These are phyloP conservation scores for Enteromius anoplus DNA, from an alignment of 2,797 vertebrate species.

Conservation along the genomic window DNA sequence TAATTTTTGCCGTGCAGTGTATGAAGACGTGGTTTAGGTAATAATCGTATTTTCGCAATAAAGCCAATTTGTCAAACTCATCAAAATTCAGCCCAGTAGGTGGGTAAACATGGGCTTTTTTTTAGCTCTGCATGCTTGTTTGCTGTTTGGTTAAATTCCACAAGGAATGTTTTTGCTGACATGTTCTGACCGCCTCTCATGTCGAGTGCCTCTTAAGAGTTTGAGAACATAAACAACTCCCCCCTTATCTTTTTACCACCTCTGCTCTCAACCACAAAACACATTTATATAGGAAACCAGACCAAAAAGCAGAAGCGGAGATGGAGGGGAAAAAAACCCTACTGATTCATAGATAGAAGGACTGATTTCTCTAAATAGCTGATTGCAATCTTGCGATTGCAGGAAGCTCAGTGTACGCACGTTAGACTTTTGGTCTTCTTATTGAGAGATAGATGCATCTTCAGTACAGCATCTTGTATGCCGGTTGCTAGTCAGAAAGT, in stretches of 20 bases:
- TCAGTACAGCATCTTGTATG: background rate
- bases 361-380: constrained; percentile 55
- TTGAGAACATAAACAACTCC: constrained; percentile 59
- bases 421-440: background rate
- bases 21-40: background rate
- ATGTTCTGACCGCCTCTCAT: constrained; percentile 49
- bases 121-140: background rate
- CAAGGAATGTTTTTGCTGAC: constrained; percentile 44
- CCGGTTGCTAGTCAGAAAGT: background rate
- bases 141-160: constrained; percentile 25
- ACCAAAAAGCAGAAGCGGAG: constrained; percentile 62
- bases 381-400: constrained; percentile 65
- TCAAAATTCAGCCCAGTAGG: constrained; percentile 2
- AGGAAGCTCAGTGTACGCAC: constrained; percentile 59
- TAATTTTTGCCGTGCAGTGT: background rate
- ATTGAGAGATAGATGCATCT: constrained; percentile 17
- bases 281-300: constrained; percentile 81
- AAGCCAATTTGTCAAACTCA: constrained; percentile 1
- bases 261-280: constrained; percentile 61
- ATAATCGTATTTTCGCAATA: constrained; percentile 18
- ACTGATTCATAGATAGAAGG: constrained; percentile 66
- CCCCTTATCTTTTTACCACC: constrained; percentile 65
- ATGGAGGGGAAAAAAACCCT: constrained; percentile 43
- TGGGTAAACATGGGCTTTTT: background rate
- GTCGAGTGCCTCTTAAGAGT: constrained; percentile 35